These are phyloP conservation scores for Loriculus beryllinus DNA, from an alignment of 2,797 vertebrate species.

Conservation along the genomic window DNA sequence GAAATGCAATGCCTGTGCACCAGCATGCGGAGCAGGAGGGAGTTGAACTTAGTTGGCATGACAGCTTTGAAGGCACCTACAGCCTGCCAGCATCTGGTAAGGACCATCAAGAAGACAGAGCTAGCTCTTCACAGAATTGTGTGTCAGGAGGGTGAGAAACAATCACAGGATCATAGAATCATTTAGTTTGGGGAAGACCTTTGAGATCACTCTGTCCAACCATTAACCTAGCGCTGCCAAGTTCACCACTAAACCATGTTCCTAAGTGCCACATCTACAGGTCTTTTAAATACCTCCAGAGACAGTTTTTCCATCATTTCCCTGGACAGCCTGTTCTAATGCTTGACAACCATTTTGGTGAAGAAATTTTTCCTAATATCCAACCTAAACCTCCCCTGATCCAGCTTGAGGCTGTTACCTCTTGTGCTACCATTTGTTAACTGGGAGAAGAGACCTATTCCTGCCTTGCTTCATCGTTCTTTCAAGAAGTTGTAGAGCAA, in stretches of 20 bases:
- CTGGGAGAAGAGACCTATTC: neutral
- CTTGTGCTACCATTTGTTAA: neutral
- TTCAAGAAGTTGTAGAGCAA: neutral
- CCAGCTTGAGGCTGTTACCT: neutral
- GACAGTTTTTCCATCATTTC: rapidly evolving
- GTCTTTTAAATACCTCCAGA: neutral
- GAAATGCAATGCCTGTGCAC: neutral
- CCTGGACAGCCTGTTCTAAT: neutral
- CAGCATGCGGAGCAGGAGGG: neutral
- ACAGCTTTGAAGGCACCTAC: neutral
- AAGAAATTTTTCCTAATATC: neutral
- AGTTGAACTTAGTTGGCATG: neutral
- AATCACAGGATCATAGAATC: neutral
- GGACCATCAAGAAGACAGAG: neutral
- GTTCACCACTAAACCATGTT: neutral
- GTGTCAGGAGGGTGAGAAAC: neutral
- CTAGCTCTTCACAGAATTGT: neutral
- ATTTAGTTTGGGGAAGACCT: neutral
- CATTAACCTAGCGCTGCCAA: neutral
- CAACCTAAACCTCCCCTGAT: neutral
- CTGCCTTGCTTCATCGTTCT: neutral
- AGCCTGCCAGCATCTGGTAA: neutral
- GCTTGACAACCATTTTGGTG: neutral
- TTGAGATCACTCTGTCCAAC: neutral
- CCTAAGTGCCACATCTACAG: neutral